These are phyloP conservation scores for Leptodactylus fallax DNA, from an alignment of 2,797 vertebrate genomes.

Conservation along the genomic window DNA sequence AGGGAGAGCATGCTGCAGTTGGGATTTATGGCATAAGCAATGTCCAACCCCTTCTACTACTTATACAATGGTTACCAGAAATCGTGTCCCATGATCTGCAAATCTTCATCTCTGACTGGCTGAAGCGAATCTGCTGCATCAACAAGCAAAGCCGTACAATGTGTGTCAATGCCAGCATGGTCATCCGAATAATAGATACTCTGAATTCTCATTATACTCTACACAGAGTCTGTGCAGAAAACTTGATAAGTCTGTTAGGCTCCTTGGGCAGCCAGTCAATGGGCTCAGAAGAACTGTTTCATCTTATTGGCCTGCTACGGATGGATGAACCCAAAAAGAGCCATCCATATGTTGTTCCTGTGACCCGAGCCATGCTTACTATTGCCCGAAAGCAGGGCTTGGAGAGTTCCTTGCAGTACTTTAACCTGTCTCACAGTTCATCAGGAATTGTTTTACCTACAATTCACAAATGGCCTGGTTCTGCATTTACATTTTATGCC, in stretches of 20 bases:
- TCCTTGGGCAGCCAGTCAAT: slow-evolving; percentile 93
- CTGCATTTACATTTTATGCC: slow-evolving; percentile 91
- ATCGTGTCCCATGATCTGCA: slow-evolving; percentile 90
- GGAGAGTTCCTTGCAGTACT: slow-evolving; percentile 94
- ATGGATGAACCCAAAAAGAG: slow-evolving; percentile 76
- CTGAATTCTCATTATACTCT: slow-evolving; percentile 79
- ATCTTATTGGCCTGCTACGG: slow-evolving; percentile 84
- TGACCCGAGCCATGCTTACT: slow-evolving; percentile 84
- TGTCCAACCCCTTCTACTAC: slow-evolving; percentile 91
- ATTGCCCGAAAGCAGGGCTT: slow-evolving; percentile 93
- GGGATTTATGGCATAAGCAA: slow-evolving; percentile 96
- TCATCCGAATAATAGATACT: slow-evolving; percentile 81
- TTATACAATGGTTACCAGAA: slow-evolving; percentile 95
- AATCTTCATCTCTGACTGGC: slow-evolving; percentile 91
- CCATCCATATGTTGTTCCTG: slow-evolving; percentile 85
- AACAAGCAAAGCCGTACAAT: slow-evolving; percentile 92
- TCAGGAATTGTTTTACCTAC: slow-evolving; percentile 90
- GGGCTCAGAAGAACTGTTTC: slow-evolving; percentile 85
- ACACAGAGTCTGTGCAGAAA: slow-evolving; percentile 87
- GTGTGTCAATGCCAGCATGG: slow-evolving; percentile 93
- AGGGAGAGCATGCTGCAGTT: slow-evolving; percentile 94
- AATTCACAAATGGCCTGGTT: slow-evolving; percentile 91
- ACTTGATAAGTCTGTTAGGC: slow-evolving; percentile 87
- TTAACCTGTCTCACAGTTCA: slow-evolving; percentile 92
- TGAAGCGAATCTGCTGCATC: slow-evolving; percentile 91